phyloP scores from a whole-genome alignment of 2,888 invertebrate genomes.

The Brenthis ino region DNA sequence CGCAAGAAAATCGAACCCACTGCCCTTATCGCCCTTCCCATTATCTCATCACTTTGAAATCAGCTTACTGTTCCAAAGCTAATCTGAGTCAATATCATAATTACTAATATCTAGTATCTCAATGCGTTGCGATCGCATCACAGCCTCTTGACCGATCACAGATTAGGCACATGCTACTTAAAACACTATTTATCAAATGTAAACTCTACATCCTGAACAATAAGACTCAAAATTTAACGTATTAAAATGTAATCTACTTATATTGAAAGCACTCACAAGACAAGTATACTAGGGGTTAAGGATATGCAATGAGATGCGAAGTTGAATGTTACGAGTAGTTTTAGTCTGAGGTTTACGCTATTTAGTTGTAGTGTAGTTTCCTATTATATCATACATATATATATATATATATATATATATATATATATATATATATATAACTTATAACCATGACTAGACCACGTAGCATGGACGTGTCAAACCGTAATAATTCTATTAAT shows the following conservation, averaged over 20 bases:
- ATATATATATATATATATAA: too few relatives aligned
- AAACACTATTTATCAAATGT: not conserved
- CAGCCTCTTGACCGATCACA: constrained; percentile 32
- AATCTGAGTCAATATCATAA: constrained; percentile 43
- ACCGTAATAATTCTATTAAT: too few relatives aligned
- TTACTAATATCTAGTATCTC: constrained; percentile 28
- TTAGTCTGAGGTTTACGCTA: not conserved
- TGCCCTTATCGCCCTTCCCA: constrained; percentile 19
- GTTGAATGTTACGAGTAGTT: constrained; percentile 4
- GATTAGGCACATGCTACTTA: constrained; percentile 34
- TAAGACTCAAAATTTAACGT: constrained; percentile 2
- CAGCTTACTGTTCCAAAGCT: constrained; percentile 27
- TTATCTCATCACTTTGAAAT: constrained; percentile 31
- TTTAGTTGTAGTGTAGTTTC: too few relatives aligned
- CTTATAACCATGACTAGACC: too few relatives aligned
- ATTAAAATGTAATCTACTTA: constrained; percentile 10
- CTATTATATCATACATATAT: too few relatives aligned
- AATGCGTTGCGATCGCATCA: constrained; percentile 26
- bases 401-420: too few relatives aligned
- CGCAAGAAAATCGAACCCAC: not conserved
- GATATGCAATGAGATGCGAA: constrained; percentile 6
- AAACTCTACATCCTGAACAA: not conserved
- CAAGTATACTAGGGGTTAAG: constrained; percentile 3
- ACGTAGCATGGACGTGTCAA: too few relatives aligned
- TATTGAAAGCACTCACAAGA: constrained; percentile 1